Percentiles rank a stretch among this genome's conserved stretches.
Evolutionary conservation across 2,797 vertebrate species (phyloP).

Genomic region (Pantherophis vulpinus): DNA sequence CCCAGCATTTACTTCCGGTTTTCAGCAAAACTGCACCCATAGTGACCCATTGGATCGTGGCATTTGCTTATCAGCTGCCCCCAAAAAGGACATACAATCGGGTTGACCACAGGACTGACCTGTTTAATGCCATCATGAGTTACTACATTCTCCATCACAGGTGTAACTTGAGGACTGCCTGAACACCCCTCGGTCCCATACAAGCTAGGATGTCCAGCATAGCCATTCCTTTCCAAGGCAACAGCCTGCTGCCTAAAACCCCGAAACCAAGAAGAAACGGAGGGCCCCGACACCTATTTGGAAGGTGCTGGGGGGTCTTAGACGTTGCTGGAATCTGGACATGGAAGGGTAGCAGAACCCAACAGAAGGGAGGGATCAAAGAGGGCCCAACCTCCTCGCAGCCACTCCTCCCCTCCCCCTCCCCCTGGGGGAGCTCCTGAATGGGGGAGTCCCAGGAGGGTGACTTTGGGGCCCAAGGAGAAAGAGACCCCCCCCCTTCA

Average conservation of each 20-base stretch:
- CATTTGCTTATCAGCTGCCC: not conserved
- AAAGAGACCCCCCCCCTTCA: not conserved
- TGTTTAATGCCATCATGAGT: not conserved
- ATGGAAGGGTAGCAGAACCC: too few species aligned
- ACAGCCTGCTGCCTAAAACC: not conserved
- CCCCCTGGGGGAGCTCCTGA: not conserved
- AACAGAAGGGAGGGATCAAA: too few species aligned
- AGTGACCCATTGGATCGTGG: rapidly evolving
- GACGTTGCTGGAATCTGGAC: not conserved
- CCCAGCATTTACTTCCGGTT: not conserved
- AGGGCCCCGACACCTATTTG: too few species aligned
- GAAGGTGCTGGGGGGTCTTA: not conserved
- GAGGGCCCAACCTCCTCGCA: too few species aligned
- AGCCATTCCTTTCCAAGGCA: not conserved
- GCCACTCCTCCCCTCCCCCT: not conserved
- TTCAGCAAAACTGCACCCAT: not conserved
- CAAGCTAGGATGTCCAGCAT: not conserved
- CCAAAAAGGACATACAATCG: not conserved
- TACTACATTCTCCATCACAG: not conserved
- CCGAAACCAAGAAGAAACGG: not conserved
- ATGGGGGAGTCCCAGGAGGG: not conserved
- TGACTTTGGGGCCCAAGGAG: not conserved
- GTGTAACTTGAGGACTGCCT: not conserved
- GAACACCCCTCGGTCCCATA: too few species aligned
- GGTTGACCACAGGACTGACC: not conserved